These are phyloP conservation scores for Cabera pusaria DNA, from an alignment of 2,888 invertebrate species.

Conservation along the genomic window DNA sequence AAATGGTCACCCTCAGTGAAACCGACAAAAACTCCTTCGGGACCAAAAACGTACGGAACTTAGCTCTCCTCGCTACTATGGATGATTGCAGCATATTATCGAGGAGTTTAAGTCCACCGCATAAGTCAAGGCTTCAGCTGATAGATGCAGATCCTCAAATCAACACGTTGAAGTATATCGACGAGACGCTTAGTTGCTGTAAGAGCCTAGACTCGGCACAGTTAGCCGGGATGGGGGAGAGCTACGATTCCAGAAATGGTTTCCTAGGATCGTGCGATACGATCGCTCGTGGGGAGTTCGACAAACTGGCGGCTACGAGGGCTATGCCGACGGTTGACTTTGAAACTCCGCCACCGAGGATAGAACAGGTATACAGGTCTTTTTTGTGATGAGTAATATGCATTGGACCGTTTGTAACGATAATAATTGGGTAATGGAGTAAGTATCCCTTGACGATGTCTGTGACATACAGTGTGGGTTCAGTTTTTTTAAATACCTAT, in stretches of 20 bases:
- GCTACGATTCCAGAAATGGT: slow-evolving; percentile 74
- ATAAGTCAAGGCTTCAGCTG: slow-evolving; percentile 66
- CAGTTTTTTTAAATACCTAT: too few species aligned
- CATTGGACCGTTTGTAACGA: too few species aligned
- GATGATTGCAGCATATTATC: slow-evolving; percentile 79
- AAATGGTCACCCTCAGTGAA: slow-evolving; percentile 86
- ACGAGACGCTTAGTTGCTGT: slow-evolving; percentile 80
- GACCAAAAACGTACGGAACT: slow-evolving; percentile 74
- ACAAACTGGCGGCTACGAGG: slow-evolving; percentile 55
- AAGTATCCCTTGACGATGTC: too few species aligned
- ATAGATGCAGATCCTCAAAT: slow-evolving; percentile 79
- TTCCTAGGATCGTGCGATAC: slow-evolving; percentile 76
- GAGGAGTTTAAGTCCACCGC: slow-evolving; percentile 72
- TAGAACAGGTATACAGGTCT: slow-evolving; percentile 67
- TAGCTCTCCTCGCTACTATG: slow-evolving; percentile 78
- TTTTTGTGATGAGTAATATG: too few species aligned
- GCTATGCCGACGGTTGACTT: slow-evolving; percentile 54
- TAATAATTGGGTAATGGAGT: too few species aligned
- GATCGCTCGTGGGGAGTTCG: slow-evolving; percentile 70
- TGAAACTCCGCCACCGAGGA: slow-evolving; percentile 66
- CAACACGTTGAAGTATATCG: slow-evolving; percentile 85
- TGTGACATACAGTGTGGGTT: too few species aligned
- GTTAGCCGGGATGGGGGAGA: slow-evolving; percentile 76
- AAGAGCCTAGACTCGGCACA: slow-evolving; percentile 77
- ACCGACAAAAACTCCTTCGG: slow-evolving; percentile 68